Evolutionary conservation across 1,140 invertebrate species (phyloP).

Genomic region (Magallana ariakensis): DNA sequence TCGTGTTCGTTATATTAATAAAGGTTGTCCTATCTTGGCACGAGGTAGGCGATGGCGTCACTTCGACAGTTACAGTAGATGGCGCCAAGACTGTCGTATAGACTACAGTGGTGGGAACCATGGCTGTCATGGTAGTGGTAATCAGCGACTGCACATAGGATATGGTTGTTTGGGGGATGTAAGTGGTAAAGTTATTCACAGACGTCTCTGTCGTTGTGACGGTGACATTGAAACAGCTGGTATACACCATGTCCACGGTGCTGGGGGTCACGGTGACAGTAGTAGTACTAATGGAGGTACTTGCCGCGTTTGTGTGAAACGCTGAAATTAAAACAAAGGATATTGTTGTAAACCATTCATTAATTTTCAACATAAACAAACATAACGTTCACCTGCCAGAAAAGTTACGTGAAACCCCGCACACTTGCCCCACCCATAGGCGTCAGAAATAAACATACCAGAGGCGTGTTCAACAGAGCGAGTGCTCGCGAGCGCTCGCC

Average conservation of each 20-base stretch:
- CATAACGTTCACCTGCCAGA: too few relatives aligned
- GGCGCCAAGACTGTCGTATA: not conserved
- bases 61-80: constrained; percentile 4
- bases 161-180: not conserved
- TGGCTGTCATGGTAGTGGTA: not conserved
- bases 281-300: not conserved
- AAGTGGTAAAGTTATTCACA: not conserved
- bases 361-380: too few relatives aligned
- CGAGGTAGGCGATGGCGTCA: not conserved
- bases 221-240: not conserved
- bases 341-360: too few relatives aligned
- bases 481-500: too few relatives aligned
- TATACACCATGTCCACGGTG: not conserved
- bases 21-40: not conserved
- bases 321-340: too few relatives aligned
- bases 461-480: too few relatives aligned
- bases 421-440: too few relatives aligned
- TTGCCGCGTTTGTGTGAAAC: not conserved
- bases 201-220: not conserved
- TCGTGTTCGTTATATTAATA: not conserved
- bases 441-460: too few relatives aligned
- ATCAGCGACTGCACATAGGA: not conserved
- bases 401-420: too few relatives aligned
- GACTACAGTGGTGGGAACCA: not conserved
- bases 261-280: not conserved